phyloP scores from a whole-genome alignment of 2,113 vertebrate genomes.

The Dinomys branickii region DNA sequence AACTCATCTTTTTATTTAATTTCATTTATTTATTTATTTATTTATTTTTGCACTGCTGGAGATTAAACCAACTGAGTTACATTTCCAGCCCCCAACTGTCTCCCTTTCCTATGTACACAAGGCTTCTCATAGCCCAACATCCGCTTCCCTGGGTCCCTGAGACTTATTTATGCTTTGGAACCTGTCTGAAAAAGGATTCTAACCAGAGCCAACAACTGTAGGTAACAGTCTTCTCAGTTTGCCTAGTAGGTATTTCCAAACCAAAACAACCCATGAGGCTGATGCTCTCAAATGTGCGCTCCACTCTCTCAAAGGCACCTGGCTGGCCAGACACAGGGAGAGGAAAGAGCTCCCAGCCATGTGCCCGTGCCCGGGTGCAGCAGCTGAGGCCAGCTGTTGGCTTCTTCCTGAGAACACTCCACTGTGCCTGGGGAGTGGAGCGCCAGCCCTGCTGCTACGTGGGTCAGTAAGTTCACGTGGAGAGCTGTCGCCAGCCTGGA shows the following conservation, averaged over 20 bases:
- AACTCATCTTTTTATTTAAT: background rate
- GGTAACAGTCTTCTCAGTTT: background rate
- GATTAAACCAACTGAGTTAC: background rate
- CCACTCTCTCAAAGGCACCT: background rate
- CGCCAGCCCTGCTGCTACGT: fast-evolving
- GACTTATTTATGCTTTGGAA: background rate
- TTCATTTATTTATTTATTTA: too few species aligned
- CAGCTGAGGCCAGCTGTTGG: background rate
- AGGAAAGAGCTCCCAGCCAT: background rate
- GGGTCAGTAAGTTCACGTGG: background rate
- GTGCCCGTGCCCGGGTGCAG: background rate
- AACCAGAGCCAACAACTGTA: background rate
- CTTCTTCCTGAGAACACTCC: background rate
- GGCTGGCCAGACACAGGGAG: background rate
- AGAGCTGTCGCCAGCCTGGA: background rate
- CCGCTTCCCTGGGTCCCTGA: background rate
- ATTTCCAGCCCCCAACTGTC: background rate
- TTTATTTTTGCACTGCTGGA: background rate
- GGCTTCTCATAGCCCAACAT: background rate
- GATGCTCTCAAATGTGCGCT: background rate
- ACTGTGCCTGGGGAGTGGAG: background rate
- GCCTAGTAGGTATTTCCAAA: background rate
- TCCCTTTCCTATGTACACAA: background rate
- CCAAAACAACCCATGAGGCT: background rate
- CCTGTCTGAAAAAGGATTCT: background rate